Base-by-base conservation (phyloP, 2,113 vertebrate species). In the Charina bottae region DNA sequence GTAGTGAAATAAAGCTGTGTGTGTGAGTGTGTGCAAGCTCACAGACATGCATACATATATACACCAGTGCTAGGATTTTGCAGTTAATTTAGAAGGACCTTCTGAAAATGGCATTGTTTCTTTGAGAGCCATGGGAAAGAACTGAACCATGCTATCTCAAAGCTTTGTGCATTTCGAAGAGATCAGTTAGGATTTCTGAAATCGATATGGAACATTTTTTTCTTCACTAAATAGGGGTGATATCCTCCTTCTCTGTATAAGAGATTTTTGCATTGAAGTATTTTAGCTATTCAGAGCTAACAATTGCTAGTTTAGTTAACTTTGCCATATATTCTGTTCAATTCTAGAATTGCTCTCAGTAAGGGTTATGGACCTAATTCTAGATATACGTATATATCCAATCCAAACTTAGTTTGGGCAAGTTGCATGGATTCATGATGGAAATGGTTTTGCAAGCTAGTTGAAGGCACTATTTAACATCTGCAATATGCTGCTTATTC, bases 1-100 rank as follows among this genome's bases (percentile, higher is more conserved):
- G 95, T 56, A 23, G 93, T 95, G 96, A 96, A 94, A 98, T 97
- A 97, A 97, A 97, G 97, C 94, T 17, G 19, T 95, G 94, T 93
- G 95, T 87, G 15, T 33, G 28, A 13, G 19, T 60, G 64, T n/a
- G 54, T 33, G 37, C 58, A 5, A 9, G 55, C 11, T 7, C 55
- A n/a, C 55, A 58, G 12, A 24, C 37, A 42, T 4, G 8, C 26
- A 17, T 2, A 4, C 19, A 10, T 13, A 56, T 10, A 72, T 59
- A 23, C 19, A 78, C 15, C 33, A 7, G 6, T 78, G 68, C 15
- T 37, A 37, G 49, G 84, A 54, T 54, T 28, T 54, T 85, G 24
- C 84, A 85, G 24, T 54, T n/a, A 46, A 6, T 87, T 87, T 58
- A 87, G 56, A 58, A 33, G 28, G n/a, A 90, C 49, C 26, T 49